phyloP scores from a whole-genome alignment of 2,797 vertebrate genomes.

The Sebastes itinus region DNA sequence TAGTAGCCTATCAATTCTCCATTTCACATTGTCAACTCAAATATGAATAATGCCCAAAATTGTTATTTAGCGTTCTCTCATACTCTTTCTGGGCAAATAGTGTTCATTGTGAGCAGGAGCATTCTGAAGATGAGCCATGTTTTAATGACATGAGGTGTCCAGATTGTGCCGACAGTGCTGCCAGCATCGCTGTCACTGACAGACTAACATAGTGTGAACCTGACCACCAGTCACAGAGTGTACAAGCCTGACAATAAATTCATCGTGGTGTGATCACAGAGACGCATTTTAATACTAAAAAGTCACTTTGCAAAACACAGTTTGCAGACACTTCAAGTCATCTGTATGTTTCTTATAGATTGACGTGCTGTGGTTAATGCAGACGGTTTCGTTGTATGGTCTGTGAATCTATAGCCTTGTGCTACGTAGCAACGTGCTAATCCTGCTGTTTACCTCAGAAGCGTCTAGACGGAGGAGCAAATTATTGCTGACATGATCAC shows the following conservation, averaged over 20 bases:
- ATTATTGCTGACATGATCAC: constrained; percentile 29
- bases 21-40: not conserved
- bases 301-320: not conserved
- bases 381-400: not conserved
- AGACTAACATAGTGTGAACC: constrained; percentile 34
- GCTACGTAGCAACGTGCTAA: not conserved
- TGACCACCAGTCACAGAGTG: constrained; percentile 24
- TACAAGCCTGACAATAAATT: constrained; percentile 14
- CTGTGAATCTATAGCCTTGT: not conserved
- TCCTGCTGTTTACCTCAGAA: not conserved
- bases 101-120: not conserved
- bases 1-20: not conserved
- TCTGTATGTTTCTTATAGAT: not conserved
- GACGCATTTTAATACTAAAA: not conserved
- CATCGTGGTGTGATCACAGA: not conserved
- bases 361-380: not conserved
- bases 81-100: not conserved
- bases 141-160: constrained; percentile 39
- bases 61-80: not conserved
- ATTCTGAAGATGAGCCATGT: constrained; percentile 24
- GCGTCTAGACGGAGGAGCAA: constrained; percentile 1
- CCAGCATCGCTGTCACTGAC: constrained; percentile 31
- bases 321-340: not conserved
- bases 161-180: constrained; percentile 38
- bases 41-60: not conserved